Percentiles rank a stretch among this genome's conserved stretches.
Conservation (phyloP, 2,113 vertebrate genomes). For the Pardalotus punctatus region DNA sequence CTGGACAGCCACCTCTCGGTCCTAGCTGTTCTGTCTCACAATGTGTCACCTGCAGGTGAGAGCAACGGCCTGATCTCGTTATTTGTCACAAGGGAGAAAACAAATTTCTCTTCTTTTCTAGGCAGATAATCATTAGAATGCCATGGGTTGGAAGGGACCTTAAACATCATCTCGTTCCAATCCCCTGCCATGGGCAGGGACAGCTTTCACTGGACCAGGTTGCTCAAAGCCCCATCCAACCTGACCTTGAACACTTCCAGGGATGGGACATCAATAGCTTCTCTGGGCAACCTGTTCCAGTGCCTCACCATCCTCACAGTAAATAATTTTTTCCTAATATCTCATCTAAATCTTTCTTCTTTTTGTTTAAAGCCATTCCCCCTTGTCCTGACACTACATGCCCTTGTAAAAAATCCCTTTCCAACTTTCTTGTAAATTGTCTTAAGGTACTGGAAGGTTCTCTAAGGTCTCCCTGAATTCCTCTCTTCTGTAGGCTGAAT, state of each 20-base stretch:
- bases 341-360: neutral
- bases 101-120: neutral
- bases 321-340: neutral
- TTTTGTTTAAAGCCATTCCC: neutral
- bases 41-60: neutral
- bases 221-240: neutral
- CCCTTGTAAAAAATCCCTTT: neutral
- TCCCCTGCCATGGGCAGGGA: too few relatives aligned
- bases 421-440: neutral
- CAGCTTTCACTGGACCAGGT: neutral
- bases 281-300: neutral
- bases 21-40: neutral
- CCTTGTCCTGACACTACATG: neutral
- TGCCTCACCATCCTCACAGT: neutral
- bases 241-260: neutral
- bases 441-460: neutral
- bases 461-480: neutral
- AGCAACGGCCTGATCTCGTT: neutral
- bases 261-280: neutral
- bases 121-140: neutral
- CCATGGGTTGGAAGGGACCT: neutral
- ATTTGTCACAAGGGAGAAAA: neutral
- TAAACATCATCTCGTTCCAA: neutral
- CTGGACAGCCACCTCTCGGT: neutral
- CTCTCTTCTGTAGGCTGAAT: neutral